phyloP scores from a whole-genome alignment of 1,140 invertebrate species.

The Dreissena polymorpha region DNA sequence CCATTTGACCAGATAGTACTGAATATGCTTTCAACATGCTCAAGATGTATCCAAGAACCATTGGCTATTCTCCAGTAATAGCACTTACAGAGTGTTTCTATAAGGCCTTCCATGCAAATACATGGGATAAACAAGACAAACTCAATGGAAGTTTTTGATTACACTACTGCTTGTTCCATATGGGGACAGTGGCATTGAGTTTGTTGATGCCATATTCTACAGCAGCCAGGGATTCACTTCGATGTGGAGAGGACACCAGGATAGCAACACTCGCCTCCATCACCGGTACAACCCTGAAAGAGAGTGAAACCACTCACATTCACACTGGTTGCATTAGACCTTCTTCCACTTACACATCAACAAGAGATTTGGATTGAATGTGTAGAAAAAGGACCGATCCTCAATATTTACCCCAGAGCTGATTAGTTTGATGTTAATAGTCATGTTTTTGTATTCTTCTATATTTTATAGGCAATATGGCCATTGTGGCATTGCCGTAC shows the following conservation, averaged over 20 bases:
- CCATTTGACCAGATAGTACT: too few relatives aligned
- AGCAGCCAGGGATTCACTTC: conserved; percentile 90
- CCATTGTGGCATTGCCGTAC: too few relatives aligned
- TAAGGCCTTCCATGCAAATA: too few relatives aligned
- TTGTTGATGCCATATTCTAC: conserved; percentile 91
- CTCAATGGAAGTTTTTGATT: not conserved
- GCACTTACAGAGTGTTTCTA: not conserved
- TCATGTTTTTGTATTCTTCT: too few relatives aligned
- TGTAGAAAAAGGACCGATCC: not conserved
- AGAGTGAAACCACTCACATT: conserved; percentile 3
- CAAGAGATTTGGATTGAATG: not conserved
- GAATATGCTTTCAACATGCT: too few relatives aligned
- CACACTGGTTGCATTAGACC: not conserved
- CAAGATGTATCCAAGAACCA: too few relatives aligned
- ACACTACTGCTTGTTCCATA: conserved; percentile 93
- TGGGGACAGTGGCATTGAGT: conserved; percentile 93
- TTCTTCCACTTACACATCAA: not conserved
- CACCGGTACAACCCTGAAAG: conserved; percentile 90
- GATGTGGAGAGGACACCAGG: conserved; percentile 92
- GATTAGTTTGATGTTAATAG: too few relatives aligned
- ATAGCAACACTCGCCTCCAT: conserved; percentile 94
- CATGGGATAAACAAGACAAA: too few relatives aligned
- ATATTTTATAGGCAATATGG: too few relatives aligned
- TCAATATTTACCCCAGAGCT: too few relatives aligned
- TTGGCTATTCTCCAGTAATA: too few relatives aligned